Evolutionary conservation across 2,113 vertebrate genomes (phyloP).

Genomic region (Bufo bufo): DNA sequence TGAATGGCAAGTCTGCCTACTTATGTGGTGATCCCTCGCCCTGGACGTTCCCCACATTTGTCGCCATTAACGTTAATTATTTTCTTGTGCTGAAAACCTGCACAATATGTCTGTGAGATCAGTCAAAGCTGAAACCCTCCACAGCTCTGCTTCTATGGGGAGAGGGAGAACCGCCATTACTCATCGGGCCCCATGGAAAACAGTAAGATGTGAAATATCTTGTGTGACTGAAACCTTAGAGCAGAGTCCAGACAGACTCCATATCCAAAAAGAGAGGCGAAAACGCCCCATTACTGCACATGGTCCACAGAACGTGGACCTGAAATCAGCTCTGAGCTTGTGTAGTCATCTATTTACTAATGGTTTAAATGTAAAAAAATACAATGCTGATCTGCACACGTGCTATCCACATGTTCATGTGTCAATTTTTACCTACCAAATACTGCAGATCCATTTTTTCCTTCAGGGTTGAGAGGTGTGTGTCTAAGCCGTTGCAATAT

Average conservation of each 20-base stretch:
- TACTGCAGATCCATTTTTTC: too few relatives aligned
- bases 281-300: background rate
- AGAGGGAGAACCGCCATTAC: background rate
- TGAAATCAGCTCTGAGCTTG: too few relatives aligned
- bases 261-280: background rate
- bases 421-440: too few relatives aligned
- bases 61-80: conserved; percentile 1
- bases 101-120: background rate
- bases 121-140: conserved; percentile 14
- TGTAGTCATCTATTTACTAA: too few relatives aligned
- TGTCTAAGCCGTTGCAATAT: too few relatives aligned
- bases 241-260: background rate
- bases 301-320: too few relatives aligned
- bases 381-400: too few relatives aligned
- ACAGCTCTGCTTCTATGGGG: background rate
- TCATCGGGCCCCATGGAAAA: background rate
- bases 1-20: too few relatives aligned
- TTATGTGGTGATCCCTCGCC: too few relatives aligned
- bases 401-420: too few relatives aligned
- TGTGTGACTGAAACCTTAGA: background rate
- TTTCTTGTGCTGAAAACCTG: conserved; percentile 24
- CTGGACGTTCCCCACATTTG: background rate
- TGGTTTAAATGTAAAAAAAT: too few relatives aligned
- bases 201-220: background rate
- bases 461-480: too few relatives aligned